Conservation (phyloP, 2,113 vertebrate species). For the human region DNA sequence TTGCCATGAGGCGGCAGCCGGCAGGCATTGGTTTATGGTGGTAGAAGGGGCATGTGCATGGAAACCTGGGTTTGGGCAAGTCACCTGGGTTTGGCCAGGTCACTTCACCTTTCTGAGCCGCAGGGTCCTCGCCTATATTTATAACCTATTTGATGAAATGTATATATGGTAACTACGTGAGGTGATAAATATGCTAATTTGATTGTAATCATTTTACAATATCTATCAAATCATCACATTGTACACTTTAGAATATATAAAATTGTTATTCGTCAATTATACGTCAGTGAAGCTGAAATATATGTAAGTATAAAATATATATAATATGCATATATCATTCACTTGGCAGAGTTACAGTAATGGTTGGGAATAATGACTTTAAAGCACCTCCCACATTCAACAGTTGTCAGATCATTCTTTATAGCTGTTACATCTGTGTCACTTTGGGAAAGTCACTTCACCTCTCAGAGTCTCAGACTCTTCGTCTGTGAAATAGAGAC, state of each 20-base stretch:
- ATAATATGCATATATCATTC: neutral
- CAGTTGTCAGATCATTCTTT: no score
- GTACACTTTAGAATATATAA: neutral
- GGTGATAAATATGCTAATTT: neutral
- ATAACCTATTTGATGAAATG: neutral
- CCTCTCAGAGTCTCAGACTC: neutral
- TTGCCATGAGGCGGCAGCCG: neutral
- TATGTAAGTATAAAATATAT: neutral
- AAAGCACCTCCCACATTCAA: neutral
- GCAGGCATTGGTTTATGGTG: fast-evolving
- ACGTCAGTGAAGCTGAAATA: neutral
- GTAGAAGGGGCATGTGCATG: fast-evolving
- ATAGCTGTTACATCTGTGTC: neutral
- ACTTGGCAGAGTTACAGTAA: neutral
- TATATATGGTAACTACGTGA: neutral
- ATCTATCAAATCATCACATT: neutral
- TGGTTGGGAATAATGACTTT: neutral
- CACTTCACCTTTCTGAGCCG: neutral
- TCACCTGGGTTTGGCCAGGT: neutral
- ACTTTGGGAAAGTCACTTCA: neutral
- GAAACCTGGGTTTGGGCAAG: neutral
- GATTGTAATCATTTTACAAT: neutral
- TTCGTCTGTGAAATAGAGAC: no score
- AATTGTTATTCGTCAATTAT: neutral
- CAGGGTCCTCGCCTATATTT: neutral